Evolutionary conservation across 2,113 vertebrate species (phyloP).

Genomic region (Hystrix cristata): DNA sequence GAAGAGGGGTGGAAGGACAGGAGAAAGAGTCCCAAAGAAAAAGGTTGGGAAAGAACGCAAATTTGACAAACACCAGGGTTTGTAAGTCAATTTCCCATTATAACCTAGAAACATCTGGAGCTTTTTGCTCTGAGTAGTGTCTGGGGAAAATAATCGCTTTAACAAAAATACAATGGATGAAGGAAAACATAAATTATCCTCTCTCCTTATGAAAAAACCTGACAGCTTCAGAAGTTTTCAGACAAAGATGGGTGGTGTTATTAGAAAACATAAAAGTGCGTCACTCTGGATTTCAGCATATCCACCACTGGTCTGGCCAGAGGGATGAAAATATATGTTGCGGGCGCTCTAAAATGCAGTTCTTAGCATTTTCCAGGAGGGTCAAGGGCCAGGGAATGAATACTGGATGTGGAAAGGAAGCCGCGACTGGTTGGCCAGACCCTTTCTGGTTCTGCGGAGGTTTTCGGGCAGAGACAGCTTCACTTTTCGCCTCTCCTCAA

Average conservation of each 20-base stretch:
- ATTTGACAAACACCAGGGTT: slow-evolving; percentile 35
- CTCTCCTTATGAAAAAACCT: slow-evolving; percentile 30
- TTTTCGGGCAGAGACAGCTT: slow-evolving; percentile 21
- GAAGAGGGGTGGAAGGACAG: background rate
- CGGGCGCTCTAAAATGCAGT: slow-evolving; percentile 36
- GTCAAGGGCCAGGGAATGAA: slow-evolving; percentile 68
- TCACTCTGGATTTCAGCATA: slow-evolving; percentile 49
- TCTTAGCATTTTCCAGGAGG: slow-evolving; percentile 68
- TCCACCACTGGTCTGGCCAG: slow-evolving; percentile 43
- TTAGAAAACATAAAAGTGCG: slow-evolving; percentile 51
- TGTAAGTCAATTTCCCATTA: slow-evolving; percentile 43
- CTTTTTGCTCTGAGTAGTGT: slow-evolving; percentile 68
- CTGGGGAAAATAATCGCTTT: slow-evolving; percentile 69
- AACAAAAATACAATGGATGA: slow-evolving; percentile 67
- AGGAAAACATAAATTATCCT: slow-evolving; percentile 66
- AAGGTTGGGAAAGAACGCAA: slow-evolving; percentile 31
- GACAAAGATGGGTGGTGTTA: slow-evolving; percentile 55
- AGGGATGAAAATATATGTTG: slow-evolving; percentile 69
- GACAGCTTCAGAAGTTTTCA: slow-evolving; percentile 53
- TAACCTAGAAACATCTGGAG: slow-evolving; percentile 72
- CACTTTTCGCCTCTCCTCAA: slow-evolving; percentile 33
- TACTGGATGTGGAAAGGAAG: slow-evolving; percentile 62
- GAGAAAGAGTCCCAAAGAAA: background rate
- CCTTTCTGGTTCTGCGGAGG: slow-evolving; percentile 48
- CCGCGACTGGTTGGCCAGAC: slow-evolving; percentile 45